Conservation (phyloP, 2,888 invertebrate genomes). For the Thysanoteuthis rhombus region DNA sequence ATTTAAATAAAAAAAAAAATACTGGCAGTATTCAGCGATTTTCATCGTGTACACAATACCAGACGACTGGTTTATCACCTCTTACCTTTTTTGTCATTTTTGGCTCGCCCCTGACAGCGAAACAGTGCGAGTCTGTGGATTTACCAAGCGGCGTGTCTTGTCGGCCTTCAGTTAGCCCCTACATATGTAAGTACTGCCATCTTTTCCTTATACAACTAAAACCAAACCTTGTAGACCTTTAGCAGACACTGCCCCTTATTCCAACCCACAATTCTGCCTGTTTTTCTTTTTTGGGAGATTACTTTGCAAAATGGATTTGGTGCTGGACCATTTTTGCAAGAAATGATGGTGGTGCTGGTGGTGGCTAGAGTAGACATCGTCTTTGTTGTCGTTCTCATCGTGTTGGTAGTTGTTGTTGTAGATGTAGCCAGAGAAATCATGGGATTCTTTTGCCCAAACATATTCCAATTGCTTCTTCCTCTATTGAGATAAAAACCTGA, state of each 20-base stretch:
- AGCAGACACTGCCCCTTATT: not conserved
- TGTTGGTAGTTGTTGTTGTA: conserved; percentile 19
- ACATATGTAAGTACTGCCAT: conserved; percentile 27
- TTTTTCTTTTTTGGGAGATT: not conserved
- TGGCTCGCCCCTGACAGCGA: conserved; percentile 21
- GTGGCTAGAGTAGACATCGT: not conserved
- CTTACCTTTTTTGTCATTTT: conserved; percentile 25
- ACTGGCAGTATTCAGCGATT: conserved; percentile 21
- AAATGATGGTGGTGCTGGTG: not conserved
- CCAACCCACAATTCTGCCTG: conserved; percentile 18
- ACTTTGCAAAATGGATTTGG: not conserved
- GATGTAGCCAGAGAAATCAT: not conserved
- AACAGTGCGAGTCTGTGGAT: conserved; percentile 30
- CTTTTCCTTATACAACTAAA: conserved; percentile 20
- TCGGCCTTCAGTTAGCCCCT: conserved; percentile 29
- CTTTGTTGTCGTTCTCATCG: not conserved
- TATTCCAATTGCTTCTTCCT: not conserved
- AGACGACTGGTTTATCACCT: conserved; percentile 27
- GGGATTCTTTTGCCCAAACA: not conserved
- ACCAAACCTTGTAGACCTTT: not conserved
- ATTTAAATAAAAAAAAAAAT: not conserved
- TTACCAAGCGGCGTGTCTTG: conserved; percentile 29
- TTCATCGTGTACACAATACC: conserved; percentile 18
- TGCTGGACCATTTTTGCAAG: not conserved
- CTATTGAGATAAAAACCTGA: no score